Conservation (phyloP, 2,113 vertebrate genomes). For the Vulpes ferrilata region DNA sequence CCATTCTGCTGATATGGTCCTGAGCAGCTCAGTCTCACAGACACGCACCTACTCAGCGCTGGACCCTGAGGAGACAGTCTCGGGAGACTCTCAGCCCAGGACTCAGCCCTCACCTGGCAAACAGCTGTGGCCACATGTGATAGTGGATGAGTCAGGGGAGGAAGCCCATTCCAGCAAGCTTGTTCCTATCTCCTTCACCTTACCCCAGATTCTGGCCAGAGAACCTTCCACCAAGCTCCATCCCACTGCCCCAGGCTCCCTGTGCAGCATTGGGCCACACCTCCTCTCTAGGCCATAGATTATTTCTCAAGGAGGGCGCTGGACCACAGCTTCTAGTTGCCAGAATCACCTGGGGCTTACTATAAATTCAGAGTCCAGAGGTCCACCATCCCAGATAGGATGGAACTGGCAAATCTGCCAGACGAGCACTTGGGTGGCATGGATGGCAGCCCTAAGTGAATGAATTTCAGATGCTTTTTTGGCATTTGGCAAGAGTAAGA, state of each 20-base stretch:
- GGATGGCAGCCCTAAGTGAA: neutral
- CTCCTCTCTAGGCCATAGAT: neutral
- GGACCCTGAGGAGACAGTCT: neutral
- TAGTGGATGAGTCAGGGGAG: neutral
- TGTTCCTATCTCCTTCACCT: too few relatives aligned
- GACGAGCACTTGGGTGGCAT: neutral
- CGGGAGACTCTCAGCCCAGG: neutral
- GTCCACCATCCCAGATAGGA: neutral
- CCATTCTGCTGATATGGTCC: neutral
- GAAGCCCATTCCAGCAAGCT: fast-evolving
- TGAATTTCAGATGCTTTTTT: too few relatives aligned
- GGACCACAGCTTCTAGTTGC: too few relatives aligned
- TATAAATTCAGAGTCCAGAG: neutral
- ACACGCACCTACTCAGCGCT: neutral
- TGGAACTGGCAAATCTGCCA: neutral
- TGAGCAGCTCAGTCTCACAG: neutral
- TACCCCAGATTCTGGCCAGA: neutral
- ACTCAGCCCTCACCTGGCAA: neutral
- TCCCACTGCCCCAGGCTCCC: neutral
- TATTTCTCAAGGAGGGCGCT: neutral
- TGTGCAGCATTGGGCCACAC: neutral
- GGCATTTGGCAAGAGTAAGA: neutral
- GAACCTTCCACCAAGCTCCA: neutral
- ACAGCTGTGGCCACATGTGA: fast-evolving
- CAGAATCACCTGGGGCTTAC: neutral